A percentile compares a stretch with the other conserved stretches of the same genome.
Evolutionary conservation across 2,113 vertebrate species (phyloP).

Genomic region (Sciurus niger): DNA sequence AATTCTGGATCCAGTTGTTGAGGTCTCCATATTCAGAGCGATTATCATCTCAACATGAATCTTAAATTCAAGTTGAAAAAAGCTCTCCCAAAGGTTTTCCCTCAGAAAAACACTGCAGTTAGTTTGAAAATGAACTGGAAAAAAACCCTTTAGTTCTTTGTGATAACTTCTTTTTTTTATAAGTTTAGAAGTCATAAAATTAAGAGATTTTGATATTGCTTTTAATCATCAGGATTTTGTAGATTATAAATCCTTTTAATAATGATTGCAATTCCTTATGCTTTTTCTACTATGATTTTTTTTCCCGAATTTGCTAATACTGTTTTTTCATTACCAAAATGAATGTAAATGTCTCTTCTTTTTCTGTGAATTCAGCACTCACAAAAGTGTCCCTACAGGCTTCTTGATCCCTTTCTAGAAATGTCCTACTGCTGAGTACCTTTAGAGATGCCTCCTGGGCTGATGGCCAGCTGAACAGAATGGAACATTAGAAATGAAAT

Average conservation of each 20-base stretch:
- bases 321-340: constrained; percentile 53
- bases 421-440: background rate
- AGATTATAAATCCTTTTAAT: constrained; percentile 31
- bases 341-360: background rate
- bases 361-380: background rate
- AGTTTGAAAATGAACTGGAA: constrained; percentile 33
- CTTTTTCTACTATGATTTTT: background rate
- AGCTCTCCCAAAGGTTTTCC: background rate
- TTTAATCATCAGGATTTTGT: background rate
- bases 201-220: constrained; percentile 18
- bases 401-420: background rate
- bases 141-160: constrained; percentile 20
- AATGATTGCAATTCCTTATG: background rate
- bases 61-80: constrained; percentile 56
- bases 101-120: constrained; percentile 1
- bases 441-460: background rate
- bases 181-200: constrained; percentile 39
- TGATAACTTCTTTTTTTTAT: background rate
- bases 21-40: background rate
- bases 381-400: background rate
- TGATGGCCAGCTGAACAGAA: background rate
- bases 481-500: background rate
- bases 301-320: background rate
- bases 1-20: background rate
- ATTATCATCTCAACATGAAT: background rate